A percentile compares a stretch with the other conserved stretches of the same genome.
phyloP scores from a whole-genome alignment of 2,888 invertebrate genomes.

The Cryptosula pallasiana region DNA sequence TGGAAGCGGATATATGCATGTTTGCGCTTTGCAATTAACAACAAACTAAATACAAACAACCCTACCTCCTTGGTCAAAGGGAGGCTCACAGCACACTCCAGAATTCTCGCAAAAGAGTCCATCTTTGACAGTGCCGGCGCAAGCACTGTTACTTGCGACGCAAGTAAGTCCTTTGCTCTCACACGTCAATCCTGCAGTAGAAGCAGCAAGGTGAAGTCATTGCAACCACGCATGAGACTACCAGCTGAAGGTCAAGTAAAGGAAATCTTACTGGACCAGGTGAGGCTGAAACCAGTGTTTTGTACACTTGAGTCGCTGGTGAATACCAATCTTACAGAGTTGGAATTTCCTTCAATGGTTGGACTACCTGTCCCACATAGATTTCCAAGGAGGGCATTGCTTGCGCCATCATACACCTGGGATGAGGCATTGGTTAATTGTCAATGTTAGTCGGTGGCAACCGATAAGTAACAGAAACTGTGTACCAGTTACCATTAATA shows the following conservation, averaged over 20 bases:
- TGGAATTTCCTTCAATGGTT: background rate
- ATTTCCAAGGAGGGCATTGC: background rate
- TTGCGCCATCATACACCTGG: constrained; percentile 1
- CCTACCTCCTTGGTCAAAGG: constrained; percentile 19
- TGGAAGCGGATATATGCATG: no score
- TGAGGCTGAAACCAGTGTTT: background rate
- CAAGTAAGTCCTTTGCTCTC: constrained; percentile 3
- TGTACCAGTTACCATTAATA: no score
- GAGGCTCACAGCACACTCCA: constrained; percentile 20
- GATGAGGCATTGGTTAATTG: no score
- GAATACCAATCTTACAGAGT: constrained; percentile 3
- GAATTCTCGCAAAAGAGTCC: constrained; percentile 7
- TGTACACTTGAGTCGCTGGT: constrained; percentile 13
- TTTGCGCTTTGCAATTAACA: no score
- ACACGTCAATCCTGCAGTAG: constrained; percentile 16
- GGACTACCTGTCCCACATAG: background rate
- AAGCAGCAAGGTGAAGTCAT: background rate
- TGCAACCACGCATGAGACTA: background rate
- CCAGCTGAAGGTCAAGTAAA: no score
- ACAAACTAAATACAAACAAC: background rate
- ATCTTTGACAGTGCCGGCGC: background rate
- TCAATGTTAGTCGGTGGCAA: no score
- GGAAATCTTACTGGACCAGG: background rate
- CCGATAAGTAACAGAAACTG: no score
- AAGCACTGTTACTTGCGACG: constrained; percentile 6